A percentile compares a stretch with the other conserved stretches of the same genome.
phyloP scores from a whole-genome alignment of 2,113 vertebrate genomes.

The Cettia cetti region DNA sequence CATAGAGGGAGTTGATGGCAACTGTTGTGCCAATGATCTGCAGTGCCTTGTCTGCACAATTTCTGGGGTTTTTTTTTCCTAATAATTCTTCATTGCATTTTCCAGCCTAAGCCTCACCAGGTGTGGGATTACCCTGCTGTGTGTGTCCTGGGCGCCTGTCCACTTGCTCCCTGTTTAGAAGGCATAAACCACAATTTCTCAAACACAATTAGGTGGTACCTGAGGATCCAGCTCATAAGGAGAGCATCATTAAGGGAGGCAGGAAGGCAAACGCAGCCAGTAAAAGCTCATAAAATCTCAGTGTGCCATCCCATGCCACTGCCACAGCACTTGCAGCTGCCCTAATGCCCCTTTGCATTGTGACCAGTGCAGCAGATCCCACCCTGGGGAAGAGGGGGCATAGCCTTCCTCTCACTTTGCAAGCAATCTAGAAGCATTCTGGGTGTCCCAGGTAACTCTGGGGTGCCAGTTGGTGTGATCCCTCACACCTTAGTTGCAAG shows the following conservation, averaged over 20 bases:
- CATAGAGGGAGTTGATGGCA: not conserved
- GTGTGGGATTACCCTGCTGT: not conserved
- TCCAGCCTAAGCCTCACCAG: not conserved
- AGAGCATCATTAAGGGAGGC: not conserved
- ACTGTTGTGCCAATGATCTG: not conserved
- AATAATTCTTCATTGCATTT: not conserved
- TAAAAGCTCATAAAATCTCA: not conserved
- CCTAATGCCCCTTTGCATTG: not conserved
- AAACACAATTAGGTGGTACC: not conserved
- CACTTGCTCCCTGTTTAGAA: not conserved
- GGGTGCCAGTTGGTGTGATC: not conserved
- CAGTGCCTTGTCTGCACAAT: not conserved
- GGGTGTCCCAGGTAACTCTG: not conserved
- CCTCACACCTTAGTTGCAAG: not conserved
- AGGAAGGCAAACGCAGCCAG: not conserved
- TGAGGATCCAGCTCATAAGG: not conserved
- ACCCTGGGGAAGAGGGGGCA: not conserved
- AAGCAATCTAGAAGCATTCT: not conserved
- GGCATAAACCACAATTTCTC: not conserved
- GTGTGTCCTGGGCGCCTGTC: not conserved
- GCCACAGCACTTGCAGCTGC: not conserved
- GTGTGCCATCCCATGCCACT: rapidly evolving
- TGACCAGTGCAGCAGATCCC: rapidly evolving
- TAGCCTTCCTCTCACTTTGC: not conserved
- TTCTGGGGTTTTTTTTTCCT: not conserved